Conservation (phyloP, 2,113 vertebrate species). For the Scomber scombrus region DNA sequence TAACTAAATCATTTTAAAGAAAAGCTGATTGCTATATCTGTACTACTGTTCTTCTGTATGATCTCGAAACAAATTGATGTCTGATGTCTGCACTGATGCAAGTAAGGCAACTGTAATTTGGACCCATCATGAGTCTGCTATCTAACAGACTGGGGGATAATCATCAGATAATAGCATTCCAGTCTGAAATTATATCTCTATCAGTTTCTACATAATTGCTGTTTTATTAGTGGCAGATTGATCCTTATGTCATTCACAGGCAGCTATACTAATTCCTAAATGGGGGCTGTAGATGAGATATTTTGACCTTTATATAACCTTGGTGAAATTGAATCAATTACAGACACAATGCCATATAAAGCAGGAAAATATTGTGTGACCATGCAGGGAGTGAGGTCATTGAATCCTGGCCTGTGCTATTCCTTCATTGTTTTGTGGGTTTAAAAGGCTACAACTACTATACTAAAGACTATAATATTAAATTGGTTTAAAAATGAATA, state of each 20-base stretch:
- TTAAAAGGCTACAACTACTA: too few relatives aligned
- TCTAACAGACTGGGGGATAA: neutral
- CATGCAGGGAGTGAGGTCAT: too few relatives aligned
- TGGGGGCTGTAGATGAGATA: neutral
- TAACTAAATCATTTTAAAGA: too few relatives aligned
- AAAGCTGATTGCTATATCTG: too few relatives aligned
- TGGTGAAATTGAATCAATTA: neutral
- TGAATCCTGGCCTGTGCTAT: too few relatives aligned
- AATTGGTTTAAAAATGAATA: too few relatives aligned
- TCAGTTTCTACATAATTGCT: constrained; percentile 10
- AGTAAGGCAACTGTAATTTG: neutral
- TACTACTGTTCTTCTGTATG: too few relatives aligned
- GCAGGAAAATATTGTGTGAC: neutral
- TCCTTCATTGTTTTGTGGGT: too few relatives aligned
- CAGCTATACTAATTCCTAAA: neutral
- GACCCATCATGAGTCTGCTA: neutral
- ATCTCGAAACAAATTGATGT: neutral
- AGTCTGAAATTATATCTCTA: neutral
- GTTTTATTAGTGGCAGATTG: constrained; percentile 2
- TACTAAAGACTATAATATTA: too few relatives aligned
- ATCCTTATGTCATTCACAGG: neutral
- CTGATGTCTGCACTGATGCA: neutral
- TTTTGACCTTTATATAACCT: constrained; percentile 1
- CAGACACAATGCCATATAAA: neutral
- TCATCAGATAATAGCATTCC: constrained; percentile 7